A percentile compares a stretch with the other conserved stretches of the same genome.
phyloP scores from a whole-genome alignment of 2,888 invertebrate genomes.

The Nephrotoma guestfalica region DNA sequence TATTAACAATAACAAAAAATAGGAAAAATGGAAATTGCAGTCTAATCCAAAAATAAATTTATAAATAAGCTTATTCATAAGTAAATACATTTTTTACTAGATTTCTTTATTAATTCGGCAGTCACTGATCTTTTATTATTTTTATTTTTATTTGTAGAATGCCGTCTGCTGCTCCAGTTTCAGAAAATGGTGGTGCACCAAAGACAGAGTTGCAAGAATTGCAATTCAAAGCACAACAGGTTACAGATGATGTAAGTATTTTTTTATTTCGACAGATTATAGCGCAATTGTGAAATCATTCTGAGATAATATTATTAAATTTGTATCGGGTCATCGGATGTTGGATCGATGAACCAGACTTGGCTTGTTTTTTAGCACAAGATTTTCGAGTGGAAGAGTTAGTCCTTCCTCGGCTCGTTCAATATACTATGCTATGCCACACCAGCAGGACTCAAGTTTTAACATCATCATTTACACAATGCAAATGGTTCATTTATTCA shows the following conservation, averaged over 20 bases:
- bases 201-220: constrained; percentile 80
- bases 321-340: constrained; percentile 4
- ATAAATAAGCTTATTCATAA: not conserved
- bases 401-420: too few species aligned
- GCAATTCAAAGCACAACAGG: constrained; percentile 68
- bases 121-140: not conserved
- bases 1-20: not conserved
- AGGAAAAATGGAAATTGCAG: not conserved
- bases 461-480: too few species aligned
- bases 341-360: not conserved
- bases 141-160: constrained; percentile 35
- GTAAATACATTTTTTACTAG: not conserved
- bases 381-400: too few species aligned
- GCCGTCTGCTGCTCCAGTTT: constrained; percentile 45
- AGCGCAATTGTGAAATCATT: not conserved
- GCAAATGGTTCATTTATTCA: too few species aligned
- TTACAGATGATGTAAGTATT: constrained; percentile 69
- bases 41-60: not conserved
- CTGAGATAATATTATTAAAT: not conserved
- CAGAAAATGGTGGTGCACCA: constrained; percentile 52
- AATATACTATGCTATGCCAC: too few species aligned
- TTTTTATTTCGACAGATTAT: not conserved
- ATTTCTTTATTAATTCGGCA: not conserved
- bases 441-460: too few species aligned
- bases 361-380: too few species aligned